These are phyloP conservation scores for Trigoniulus corallinus DNA, from an alignment of 1,140 invertebrate species.

Conservation along the genomic window DNA sequence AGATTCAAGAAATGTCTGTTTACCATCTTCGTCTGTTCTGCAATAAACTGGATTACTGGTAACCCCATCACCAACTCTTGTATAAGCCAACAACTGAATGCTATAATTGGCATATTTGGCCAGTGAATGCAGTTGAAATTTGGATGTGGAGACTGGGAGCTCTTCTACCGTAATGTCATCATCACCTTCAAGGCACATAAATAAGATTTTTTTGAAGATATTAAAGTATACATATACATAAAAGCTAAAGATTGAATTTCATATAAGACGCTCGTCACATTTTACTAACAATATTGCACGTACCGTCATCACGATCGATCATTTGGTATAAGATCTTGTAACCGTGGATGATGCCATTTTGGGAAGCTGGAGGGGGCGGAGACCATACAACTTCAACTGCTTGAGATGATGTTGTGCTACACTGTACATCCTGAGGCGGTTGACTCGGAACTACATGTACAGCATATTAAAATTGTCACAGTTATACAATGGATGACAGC, in stretches of 20 bases:
- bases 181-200: not conserved
- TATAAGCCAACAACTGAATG: conserved; percentile 30
- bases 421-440: conserved; percentile 24
- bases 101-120: conserved; percentile 33
- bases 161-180: not conserved
- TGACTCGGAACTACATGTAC: conserved; percentile 26
- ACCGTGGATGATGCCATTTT: conserved; percentile 29
- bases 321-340: conserved; percentile 29
- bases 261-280: conserved; percentile 24
- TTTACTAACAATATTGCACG: conserved; percentile 9
- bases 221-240: not conserved
- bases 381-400: conserved; percentile 27
- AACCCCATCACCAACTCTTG: conserved; percentile 30
- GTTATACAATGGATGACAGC: not conserved
- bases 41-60: conserved; percentile 26
- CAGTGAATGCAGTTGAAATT: conserved; percentile 19
- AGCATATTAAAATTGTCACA: not conserved
- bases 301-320: not conserved
- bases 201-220: not conserved
- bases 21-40: conserved; percentile 29
- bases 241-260: conserved; percentile 13
- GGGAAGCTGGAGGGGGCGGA: conserved; percentile 24
- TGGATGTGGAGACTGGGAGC: not conserved
- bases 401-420: conserved; percentile 21
- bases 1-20: not conserved